phyloP scores from a whole-genome alignment of 2,888 invertebrate species.

The Cybosia mesomella region DNA sequence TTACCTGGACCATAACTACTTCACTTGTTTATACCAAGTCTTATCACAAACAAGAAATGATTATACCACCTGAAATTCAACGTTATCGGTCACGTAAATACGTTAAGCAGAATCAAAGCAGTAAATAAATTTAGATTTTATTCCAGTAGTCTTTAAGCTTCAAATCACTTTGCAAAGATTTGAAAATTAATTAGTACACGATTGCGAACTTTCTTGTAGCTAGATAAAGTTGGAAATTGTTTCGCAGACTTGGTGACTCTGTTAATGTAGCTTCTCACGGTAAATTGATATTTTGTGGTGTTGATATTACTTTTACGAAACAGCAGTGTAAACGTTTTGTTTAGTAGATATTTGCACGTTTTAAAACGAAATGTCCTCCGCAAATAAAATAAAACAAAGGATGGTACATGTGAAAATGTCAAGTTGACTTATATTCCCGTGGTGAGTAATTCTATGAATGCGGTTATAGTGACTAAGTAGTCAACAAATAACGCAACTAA shows the following conservation, averaged over 20 bases:
- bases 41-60: conserved; percentile 42
- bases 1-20: conserved; percentile 38
- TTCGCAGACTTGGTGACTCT: conserved; percentile 28
- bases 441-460: conserved; percentile 18
- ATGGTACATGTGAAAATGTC: neutral
- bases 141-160: conserved; percentile 32
- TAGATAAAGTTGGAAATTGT: conserved; percentile 46
- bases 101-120: conserved; percentile 11
- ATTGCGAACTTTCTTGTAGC: conserved; percentile 46
- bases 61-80: conserved; percentile 28
- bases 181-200: conserved; percentile 46
- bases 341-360: conserved; percentile 11
- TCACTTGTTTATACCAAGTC: conserved; percentile 26
- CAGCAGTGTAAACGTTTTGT: conserved; percentile 8
- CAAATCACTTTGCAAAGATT: conserved; percentile 38
- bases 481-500: neutral
- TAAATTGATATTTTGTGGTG: conserved; percentile 43
- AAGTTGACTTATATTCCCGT: neutral
- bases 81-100: conserved; percentile 44
- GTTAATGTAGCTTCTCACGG: conserved; percentile 31
- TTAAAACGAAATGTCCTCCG: neutral
- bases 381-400: conserved; percentile 8
- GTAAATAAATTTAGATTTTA: conserved; percentile 28
- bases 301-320: conserved; percentile 6
- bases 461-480: neutral